phyloP scores from a whole-genome alignment of 2,797 vertebrate genomes.

The Astyanax mexicanus region DNA sequence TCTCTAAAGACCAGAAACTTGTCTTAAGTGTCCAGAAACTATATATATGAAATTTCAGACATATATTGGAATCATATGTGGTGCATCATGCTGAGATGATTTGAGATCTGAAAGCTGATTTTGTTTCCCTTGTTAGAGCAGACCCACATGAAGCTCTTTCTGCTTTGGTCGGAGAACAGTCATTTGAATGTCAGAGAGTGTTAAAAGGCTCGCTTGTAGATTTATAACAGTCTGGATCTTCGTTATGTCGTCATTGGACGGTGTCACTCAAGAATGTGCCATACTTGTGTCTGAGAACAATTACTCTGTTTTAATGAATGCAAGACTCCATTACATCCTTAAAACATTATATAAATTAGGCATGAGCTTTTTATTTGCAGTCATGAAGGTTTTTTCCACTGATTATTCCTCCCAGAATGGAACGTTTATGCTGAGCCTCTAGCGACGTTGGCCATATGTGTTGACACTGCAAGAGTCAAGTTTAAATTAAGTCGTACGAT shows the following conservation, averaged over 20 bases:
- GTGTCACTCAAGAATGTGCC: neutral
- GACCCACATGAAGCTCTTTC: neutral
- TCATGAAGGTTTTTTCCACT: no score
- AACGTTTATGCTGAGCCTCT: no score
- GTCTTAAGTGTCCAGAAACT: no score
- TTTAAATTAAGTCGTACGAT: no score
- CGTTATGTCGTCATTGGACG: neutral
- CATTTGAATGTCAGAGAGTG: neutral
- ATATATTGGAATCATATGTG: neutral
- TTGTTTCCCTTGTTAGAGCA: neutral
- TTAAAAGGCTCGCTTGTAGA: neutral
- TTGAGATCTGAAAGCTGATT: neutral
- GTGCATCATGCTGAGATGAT: neutral
- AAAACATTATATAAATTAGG: neutral
- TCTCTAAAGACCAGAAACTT: neutral
- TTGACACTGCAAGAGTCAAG: neutral
- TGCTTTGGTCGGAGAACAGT: neutral
- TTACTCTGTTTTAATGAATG: neutral
- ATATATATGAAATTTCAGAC: neutral
- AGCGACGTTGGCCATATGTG: neutral
- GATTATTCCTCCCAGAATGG: neutral
- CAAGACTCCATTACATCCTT: neutral
- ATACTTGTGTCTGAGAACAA: neutral
- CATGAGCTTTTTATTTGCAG: no score
- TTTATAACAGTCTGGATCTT: neutral